Percentiles rank a stretch among this genome's conserved stretches.
phyloP scores from a whole-genome alignment of 2,113 vertebrate genomes.

The Gallinago jamesoni region DNA sequence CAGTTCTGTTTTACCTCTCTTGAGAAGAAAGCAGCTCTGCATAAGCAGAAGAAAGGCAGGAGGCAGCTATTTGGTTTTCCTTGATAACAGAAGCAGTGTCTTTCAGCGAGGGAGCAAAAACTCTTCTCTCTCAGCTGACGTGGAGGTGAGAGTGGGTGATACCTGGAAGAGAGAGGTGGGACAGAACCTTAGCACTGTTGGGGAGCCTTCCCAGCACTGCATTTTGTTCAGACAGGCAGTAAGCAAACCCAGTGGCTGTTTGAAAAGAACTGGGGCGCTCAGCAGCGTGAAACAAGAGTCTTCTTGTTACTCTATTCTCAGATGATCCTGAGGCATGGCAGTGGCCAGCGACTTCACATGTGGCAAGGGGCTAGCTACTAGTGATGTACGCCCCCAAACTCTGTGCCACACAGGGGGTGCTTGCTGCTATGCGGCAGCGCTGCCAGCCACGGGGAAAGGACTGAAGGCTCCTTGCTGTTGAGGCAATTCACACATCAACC shows the following conservation, averaged over 20 bases:
- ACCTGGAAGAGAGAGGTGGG: not conserved
- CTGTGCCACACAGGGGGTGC: not conserved
- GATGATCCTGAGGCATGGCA: not conserved
- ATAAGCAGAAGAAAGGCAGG: not conserved
- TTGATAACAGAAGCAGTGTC: not conserved
- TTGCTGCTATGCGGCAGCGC: not conserved
- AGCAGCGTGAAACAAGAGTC: not conserved
- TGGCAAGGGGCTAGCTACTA: not conserved
- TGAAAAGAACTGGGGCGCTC: not conserved
- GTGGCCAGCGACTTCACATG: not conserved
- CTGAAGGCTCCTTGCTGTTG: not conserved
- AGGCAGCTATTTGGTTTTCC: not conserved
- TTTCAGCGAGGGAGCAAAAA: not conserved
- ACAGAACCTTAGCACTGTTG: not conserved
- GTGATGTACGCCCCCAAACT: not conserved
- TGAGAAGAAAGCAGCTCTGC: not conserved
- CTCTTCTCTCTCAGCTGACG: not conserved
- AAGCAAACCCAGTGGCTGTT: not conserved
- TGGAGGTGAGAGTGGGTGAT: not conserved
- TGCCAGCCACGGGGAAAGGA: not conserved
- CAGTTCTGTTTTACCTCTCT: not conserved
- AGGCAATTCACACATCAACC: slow-evolving; percentile 30
- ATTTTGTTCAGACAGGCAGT: not conserved
- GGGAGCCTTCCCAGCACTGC: not conserved
- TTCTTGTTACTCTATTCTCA: not conserved